These are phyloP conservation scores for Procavia capensis DNA, from an alignment of 2,113 vertebrate genomes.

Conservation along the genomic window DNA sequence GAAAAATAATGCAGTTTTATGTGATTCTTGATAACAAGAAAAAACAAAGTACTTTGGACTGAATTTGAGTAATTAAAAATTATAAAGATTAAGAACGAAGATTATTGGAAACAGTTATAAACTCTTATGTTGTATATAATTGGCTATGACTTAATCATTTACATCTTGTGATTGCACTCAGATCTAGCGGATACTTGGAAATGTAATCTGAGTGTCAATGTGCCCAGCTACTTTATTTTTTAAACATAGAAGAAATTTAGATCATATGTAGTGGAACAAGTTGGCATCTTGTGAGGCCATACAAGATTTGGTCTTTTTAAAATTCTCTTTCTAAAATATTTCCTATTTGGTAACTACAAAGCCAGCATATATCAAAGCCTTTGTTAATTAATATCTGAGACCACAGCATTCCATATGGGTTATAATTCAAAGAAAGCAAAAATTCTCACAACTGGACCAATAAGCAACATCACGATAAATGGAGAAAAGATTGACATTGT, in stretches of 20 bases:
- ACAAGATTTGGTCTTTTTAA: background rate
- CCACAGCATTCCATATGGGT: too few species aligned
- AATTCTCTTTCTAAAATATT: background rate
- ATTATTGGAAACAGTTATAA: background rate
- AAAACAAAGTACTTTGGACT: conserved; percentile 29
- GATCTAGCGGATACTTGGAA: background rate
- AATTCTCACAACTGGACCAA: too few species aligned
- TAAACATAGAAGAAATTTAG: background rate
- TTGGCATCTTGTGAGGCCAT: background rate
- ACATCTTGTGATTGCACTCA: background rate
- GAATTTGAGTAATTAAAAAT: conserved; percentile 72
- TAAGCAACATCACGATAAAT: too few species aligned
- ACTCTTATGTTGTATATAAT: background rate
- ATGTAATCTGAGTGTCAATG: background rate
- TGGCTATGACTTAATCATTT: background rate
- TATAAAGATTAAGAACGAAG: background rate
- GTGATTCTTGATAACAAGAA: background rate
- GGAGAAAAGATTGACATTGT: too few species aligned
- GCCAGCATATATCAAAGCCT: background rate
- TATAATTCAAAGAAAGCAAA: too few species aligned
- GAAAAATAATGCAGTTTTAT: background rate
- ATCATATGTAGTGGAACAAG: background rate
- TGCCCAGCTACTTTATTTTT: background rate
- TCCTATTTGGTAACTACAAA: background rate
- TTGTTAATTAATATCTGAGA: too few species aligned